phyloP scores from a whole-genome alignment of 2,113 vertebrate species.

The Tetrax tetrax region DNA sequence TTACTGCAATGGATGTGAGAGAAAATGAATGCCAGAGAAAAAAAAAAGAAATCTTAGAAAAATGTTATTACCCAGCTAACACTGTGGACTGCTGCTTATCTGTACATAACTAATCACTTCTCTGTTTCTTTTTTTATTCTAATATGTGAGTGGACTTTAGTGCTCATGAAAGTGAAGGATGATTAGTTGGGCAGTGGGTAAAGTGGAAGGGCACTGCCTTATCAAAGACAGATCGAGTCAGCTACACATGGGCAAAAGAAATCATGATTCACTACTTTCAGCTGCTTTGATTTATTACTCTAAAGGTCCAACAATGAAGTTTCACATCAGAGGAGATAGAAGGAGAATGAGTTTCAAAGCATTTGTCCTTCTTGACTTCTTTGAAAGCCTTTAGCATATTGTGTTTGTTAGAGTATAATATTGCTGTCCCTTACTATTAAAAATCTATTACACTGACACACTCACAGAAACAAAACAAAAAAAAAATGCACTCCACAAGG shows the following conservation, averaged over 20 bases:
- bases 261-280: neutral
- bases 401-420: neutral
- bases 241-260: neutral
- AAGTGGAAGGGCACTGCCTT: slow-evolving; percentile 26
- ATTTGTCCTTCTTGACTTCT: neutral
- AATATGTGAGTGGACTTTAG: slow-evolving; percentile 23
- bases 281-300: slow-evolving; percentile 53
- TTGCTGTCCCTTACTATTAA: neutral
- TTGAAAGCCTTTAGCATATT: slow-evolving; percentile 12
- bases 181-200: slow-evolving; percentile 34
- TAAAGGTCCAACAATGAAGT: slow-evolving; percentile 26
- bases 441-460: neutral
- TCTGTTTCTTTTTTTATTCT: slow-evolving; percentile 27
- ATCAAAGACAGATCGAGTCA: slow-evolving; percentile 48
- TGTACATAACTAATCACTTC: slow-evolving; percentile 40
- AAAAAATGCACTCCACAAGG: neutral
- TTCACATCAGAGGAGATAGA: slow-evolving; percentile 40
- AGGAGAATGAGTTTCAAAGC: slow-evolving; percentile 37
- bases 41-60: neutral
- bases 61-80: slow-evolving; percentile 2
- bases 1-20: slow-evolving; percentile 24
- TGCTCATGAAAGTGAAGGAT: slow-evolving; percentile 44
- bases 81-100: slow-evolving; percentile 33
- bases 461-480: neutral
- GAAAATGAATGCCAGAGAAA: slow-evolving; percentile 31